Conservation (phyloP, 1,140 invertebrate genomes). For the Laupala kohalensis region DNA sequence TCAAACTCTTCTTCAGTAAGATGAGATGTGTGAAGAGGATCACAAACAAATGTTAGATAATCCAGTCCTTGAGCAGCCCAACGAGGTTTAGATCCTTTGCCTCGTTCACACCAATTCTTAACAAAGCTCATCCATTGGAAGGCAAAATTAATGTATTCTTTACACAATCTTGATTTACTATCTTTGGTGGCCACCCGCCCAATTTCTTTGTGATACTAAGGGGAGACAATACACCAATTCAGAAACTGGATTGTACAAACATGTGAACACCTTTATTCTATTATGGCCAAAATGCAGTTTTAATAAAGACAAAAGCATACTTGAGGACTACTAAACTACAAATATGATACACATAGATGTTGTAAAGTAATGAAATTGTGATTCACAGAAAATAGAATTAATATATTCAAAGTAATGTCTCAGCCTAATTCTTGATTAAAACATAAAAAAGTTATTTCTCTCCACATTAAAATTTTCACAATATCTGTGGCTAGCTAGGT, state of each 20-base stretch:
- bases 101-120: conserved; percentile 63
- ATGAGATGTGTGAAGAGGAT: conserved; percentile 62
- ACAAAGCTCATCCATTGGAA: conserved; percentile 81
- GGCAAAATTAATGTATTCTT: conserved; percentile 57
- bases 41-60: conserved; percentile 67
- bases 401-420: too few relatives aligned
- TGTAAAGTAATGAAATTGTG: too few relatives aligned
- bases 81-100: conserved; percentile 64
- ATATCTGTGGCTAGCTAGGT: too few relatives aligned
- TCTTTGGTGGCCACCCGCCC: conserved; percentile 43
- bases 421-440: too few relatives aligned
- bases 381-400: too few relatives aligned
- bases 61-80: conserved; percentile 79
- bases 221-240: too few relatives aligned
- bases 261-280: too few relatives aligned
- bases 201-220: conserved; percentile 68
- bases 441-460: too few relatives aligned
- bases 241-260: conserved; percentile 3
- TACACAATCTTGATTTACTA: conserved; percentile 26
- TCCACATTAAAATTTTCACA: too few relatives aligned
- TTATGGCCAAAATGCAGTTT: too few relatives aligned
- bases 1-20: conserved; percentile 65
- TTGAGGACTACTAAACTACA: neutral
- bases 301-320: neutral
- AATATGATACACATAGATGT: too few relatives aligned